phyloP scores from a whole-genome alignment of 2,113 vertebrate genomes.

The Rutilus rutilus region DNA sequence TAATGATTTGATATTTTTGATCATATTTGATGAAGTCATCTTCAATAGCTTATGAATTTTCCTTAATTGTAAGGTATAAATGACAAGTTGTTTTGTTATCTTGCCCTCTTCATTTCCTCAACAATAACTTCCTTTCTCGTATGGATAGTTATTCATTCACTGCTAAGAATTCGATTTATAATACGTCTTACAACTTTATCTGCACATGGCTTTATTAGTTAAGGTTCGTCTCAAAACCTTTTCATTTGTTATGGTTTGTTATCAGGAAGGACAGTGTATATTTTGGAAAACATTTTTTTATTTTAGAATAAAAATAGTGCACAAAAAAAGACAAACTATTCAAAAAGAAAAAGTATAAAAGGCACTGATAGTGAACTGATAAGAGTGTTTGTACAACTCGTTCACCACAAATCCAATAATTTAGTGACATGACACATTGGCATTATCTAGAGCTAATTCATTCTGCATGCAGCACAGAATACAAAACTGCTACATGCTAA shows the following conservation, averaged over 20 bases:
- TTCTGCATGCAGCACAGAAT: not conserved
- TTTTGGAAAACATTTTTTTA: not conserved
- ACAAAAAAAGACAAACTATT: constrained; percentile 4
- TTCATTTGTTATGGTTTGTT: too few relatives aligned
- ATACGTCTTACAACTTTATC: not conserved
- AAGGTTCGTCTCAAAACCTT: not conserved
- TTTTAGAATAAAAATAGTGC: constrained; percentile 9
- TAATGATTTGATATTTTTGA: not conserved
- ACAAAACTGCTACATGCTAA: not conserved
- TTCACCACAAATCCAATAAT: not conserved
- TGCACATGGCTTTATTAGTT: not conserved
- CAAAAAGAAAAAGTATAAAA: constrained; percentile 3
- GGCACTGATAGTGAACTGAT: not conserved
- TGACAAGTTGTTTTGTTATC: not conserved
- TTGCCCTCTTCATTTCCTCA: not conserved
- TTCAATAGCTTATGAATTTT: not conserved
- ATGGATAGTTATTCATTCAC: not conserved
- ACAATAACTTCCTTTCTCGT: not conserved
- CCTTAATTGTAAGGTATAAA: not conserved
- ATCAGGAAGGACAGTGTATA: not conserved
- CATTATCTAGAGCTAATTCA: not conserved
- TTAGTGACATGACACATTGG: not conserved
- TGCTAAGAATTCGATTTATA: not conserved
- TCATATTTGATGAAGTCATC: not conserved
- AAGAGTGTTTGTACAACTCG: not conserved